These are phyloP conservation scores for Anhinga anhinga DNA, from an alignment of 2,113 vertebrate species.

Conservation along the genomic window DNA sequence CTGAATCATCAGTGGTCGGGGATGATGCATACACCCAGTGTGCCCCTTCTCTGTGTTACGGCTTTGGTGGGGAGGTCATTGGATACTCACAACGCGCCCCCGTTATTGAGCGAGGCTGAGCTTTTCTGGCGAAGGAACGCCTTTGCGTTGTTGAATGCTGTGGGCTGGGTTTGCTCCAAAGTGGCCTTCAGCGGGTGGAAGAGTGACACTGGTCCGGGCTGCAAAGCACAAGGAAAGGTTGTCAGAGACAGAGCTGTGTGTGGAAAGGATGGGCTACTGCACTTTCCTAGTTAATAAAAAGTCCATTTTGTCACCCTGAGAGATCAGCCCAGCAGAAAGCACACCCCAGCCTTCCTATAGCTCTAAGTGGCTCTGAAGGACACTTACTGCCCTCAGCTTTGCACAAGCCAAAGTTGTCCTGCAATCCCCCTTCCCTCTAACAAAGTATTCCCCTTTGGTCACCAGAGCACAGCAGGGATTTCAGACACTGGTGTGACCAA, in stretches of 20 bases:
- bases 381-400: background rate
- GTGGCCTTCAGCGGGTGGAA: slow-evolving; percentile 81
- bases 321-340: background rate
- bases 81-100: slow-evolving; percentile 84
- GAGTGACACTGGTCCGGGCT: slow-evolving; percentile 77
- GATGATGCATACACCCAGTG: rapidly evolving
- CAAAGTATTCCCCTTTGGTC: rapidly evolving
- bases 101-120: slow-evolving; percentile 87
- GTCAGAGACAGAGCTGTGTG: background rate
- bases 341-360: too few relatives aligned
- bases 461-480: background rate
- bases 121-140: slow-evolving; percentile 82
- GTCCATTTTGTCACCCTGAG: background rate
- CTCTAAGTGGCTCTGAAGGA: background rate
- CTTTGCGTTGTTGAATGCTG: slow-evolving; percentile 72
- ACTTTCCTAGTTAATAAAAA: background rate
- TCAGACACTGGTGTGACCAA: background rate
- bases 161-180: slow-evolving; percentile 79
- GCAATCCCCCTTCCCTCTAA: too few relatives aligned
- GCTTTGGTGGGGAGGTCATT: too few relatives aligned
- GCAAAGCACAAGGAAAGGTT: background rate
- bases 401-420: too few relatives aligned
- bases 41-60: rapidly evolving
- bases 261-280: background rate
- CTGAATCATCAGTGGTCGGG: rapidly evolving